Base-by-base conservation (phyloP, 2,888 invertebrate genomes). In the Agrochola lota region DNA sequence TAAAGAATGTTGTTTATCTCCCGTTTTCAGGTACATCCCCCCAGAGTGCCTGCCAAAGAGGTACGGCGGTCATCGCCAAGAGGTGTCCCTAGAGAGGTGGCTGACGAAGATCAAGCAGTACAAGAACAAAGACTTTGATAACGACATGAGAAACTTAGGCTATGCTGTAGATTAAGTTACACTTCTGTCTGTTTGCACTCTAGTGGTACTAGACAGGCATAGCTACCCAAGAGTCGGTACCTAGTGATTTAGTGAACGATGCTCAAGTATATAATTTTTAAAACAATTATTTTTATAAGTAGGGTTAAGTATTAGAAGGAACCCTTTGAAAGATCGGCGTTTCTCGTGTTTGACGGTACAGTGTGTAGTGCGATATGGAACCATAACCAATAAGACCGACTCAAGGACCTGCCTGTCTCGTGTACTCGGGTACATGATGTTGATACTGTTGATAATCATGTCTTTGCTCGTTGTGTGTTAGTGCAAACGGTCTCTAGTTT, bases 31-130 rank as follows among this genome's bases (percentile, higher is more conserved):
- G 79, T 91, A 92, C 84, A 90, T 96, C 74, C 91, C 93, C 40
- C 96, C 95, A 2, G 95, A 95, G 80, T 96, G 96, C 83, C 91
- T 96, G 5, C 96, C 96, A 8, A 92, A 91, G 77, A 88, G 95
- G 8, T 96, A 96, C 86, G 96, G 96, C 0, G 96, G 96, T 0
- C 81, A 83, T n/a, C 92, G 94, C 0, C 90, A 94, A 17, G 89
- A 91, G 7, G 94, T 95, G 3, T 91, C 95, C 0, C 79, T 96
- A 3, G 90, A 90, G 60, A 90, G 88, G 23, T 96, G 96, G 96
- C 90, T 96, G 55, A 94, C 92, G 15, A 96, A 96, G 89, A 95
- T 96, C 79, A 92, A 91, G 40, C 91, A 94, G 35, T 96, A 96
- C 89, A 94, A 94, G 82, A 94, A 95, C 82, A 94, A 95, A 77